Conservation (phyloP, 1,140 invertebrate species). For the Drosophila jambulina region DNA sequence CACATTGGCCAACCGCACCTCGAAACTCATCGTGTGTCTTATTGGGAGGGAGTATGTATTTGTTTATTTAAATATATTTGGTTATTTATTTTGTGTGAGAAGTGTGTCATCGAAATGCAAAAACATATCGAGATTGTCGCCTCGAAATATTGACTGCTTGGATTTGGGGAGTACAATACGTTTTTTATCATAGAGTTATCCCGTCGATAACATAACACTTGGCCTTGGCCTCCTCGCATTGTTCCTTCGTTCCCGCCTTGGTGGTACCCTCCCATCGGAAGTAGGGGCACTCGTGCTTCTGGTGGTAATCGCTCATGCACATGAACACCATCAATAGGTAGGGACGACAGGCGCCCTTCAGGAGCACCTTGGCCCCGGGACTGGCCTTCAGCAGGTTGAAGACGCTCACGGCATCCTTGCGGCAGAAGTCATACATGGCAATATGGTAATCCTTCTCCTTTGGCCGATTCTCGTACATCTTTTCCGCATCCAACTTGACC, state of each 20-base stretch:
- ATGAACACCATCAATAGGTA: constrained; percentile 60
- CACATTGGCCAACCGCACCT: constrained; percentile 36
- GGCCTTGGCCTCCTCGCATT: constrained; percentile 22
- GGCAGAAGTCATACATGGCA: constrained; percentile 53
- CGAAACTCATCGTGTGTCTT: constrained; percentile 11
- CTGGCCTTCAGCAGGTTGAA: constrained; percentile 49
- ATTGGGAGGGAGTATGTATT: neutral
- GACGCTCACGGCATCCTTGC: constrained; percentile 48
- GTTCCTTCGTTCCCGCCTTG: constrained; percentile 17
- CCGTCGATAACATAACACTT: constrained; percentile 70
- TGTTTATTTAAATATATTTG: neutral
- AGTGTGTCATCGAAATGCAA: constrained; percentile 16
- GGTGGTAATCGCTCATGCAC: constrained; percentile 63
- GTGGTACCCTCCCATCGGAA: constrained; percentile 56
- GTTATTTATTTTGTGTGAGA: constrained; percentile 16
- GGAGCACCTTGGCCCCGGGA: constrained; percentile 39
- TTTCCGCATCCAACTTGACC: constrained; percentile 65
- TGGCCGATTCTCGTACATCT: constrained; percentile 38
- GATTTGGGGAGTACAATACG: neutral
- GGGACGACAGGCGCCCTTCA: constrained; percentile 59
- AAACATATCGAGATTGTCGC: constrained; percentile 1
- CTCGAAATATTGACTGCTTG: neutral
- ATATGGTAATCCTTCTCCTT: constrained; percentile 69
- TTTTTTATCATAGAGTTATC: constrained; percentile 5
- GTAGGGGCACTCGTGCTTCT: constrained; percentile 69